These are phyloP conservation scores for Pocillopora grandis DNA, from an alignment of 92 coral and sea anemone species.

Conservation along the genomic window DNA sequence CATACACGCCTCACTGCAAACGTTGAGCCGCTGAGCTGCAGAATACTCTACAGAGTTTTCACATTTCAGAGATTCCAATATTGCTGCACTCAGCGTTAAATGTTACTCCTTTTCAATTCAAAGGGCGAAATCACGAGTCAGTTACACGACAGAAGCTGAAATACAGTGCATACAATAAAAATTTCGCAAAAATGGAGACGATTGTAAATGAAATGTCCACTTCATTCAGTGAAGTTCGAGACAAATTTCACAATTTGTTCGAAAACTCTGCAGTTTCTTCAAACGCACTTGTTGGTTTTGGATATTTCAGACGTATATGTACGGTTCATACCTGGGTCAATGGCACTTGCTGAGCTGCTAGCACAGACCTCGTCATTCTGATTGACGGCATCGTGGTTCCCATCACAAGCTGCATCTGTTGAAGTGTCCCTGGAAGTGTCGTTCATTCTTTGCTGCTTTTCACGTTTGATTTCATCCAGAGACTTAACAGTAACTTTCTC, in stretches of 20 bases:
- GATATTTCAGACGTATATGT: not conserved
- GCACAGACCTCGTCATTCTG: not conserved
- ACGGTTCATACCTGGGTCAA: not conserved
- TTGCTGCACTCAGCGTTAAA: not conserved
- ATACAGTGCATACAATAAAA: not conserved
- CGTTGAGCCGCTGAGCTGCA: too few relatives aligned
- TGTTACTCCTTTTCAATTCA: not conserved
- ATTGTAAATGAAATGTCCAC: not conserved
- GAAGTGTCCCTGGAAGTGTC: not conserved
- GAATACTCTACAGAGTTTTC: too few relatives aligned
- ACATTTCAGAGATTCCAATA: not conserved
- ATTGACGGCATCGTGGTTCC: not conserved
- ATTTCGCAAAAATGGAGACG: not conserved
- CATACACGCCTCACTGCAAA: too few relatives aligned
- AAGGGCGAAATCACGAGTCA: not conserved
- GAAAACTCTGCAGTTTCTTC: not conserved
- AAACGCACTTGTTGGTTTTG: not conserved
- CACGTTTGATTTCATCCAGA: conserved; percentile 74
- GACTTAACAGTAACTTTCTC: conserved; percentile 72
- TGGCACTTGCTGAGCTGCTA: not conserved
- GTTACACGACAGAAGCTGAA: not conserved
- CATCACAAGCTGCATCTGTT: not conserved
- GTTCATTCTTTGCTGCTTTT: conserved; percentile 59
- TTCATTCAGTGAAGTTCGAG: too few relatives aligned
- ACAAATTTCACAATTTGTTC: not conserved